These are phyloP conservation scores for Theodoxus fluviatilis DNA, from an alignment of 2,888 invertebrate genomes.

Conservation along the genomic window DNA sequence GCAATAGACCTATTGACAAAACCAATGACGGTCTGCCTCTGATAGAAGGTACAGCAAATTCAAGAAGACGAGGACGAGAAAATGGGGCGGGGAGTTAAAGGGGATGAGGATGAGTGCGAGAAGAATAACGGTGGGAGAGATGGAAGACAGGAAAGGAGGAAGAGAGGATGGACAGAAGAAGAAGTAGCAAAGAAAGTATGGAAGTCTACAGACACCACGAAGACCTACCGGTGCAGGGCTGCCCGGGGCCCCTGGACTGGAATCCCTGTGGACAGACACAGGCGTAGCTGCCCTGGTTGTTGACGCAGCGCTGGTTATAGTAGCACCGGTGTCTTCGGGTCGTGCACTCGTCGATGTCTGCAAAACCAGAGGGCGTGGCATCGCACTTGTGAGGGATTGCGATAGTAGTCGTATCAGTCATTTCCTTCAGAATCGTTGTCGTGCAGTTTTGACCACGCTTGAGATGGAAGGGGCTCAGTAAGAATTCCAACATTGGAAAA, in stretches of 20 bases:
- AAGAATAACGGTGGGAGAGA: no score
- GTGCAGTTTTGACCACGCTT: not conserved
- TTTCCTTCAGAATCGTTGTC: not conserved
- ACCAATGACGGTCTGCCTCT: no score
- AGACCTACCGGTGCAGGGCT: conserved; percentile 61
- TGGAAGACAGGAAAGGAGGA: no score
- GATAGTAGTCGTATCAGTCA: not conserved
- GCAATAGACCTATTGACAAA: no score
- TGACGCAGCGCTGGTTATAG: conserved; percentile 62
- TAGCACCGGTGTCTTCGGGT: conserved; percentile 53
- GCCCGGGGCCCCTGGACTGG: conserved; percentile 59
- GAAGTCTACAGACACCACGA: no score
- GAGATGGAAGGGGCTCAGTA: not conserved
- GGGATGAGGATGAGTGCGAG: no score
- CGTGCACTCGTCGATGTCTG: conserved; percentile 64
- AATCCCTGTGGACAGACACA: conserved; percentile 63
- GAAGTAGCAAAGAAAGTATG: no score
- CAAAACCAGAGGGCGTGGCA: conserved; percentile 17
- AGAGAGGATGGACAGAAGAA: no score
- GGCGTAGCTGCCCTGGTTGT: conserved; percentile 61
- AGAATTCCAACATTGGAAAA: not conserved
- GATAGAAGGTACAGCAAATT: no score
- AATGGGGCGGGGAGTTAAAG: no score
- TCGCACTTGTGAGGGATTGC: not conserved
- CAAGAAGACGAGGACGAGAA: no score